Base-by-base conservation (phyloP, 2,797 vertebrate species). In the Sciurus vulgaris region DNA sequence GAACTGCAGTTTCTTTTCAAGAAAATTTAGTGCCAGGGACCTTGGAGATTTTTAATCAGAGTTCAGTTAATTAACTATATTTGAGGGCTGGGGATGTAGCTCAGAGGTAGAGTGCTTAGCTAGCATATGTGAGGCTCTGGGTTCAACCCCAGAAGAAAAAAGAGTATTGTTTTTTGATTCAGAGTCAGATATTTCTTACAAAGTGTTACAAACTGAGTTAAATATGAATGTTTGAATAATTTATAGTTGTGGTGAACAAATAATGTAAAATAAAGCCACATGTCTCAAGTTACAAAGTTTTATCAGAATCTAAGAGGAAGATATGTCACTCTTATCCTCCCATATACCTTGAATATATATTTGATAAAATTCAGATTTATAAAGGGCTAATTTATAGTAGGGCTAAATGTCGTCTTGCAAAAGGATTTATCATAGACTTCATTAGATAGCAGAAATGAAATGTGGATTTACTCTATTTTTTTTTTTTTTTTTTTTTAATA, bases 321-420 rank as follows among this genome's bases (percentile, higher is more conserved):
- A 56, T n/a, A 56, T 87, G 13, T 49, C 47, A 74, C 79, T 10
- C 28, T 70, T 90, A 78, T n/a, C 44, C 33, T 93, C 24, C 59
- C 73, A 83, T 47, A 79, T 88, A 22, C 70, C 20, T 86, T 93
- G n/a, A 26, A 44, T 54, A 13, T 74, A 65, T 83, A 54, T 88
- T 95, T 96, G 63, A 67, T 93, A 82, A 88, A 86, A 20, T 69
- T 92, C 70, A 73, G n/a, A 49, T 87, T 84, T 93, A 67, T 77
- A 94, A 89, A 73, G 35, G 14, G 38, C 38, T 38, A 38, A 81
- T 91, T 28, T 30, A 14, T 33, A 86, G 0, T n/a, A 69, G 33
- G 33, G 6, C 22, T 93, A 83, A 92, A 15, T 73, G n/a, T 79
- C 81, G 4, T 93, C 44, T 94, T 96, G 12, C 44, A 81, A 67